Conservation (phyloP, 2,797 vertebrate genomes). For the Cercopithecus hamlyni region DNA sequence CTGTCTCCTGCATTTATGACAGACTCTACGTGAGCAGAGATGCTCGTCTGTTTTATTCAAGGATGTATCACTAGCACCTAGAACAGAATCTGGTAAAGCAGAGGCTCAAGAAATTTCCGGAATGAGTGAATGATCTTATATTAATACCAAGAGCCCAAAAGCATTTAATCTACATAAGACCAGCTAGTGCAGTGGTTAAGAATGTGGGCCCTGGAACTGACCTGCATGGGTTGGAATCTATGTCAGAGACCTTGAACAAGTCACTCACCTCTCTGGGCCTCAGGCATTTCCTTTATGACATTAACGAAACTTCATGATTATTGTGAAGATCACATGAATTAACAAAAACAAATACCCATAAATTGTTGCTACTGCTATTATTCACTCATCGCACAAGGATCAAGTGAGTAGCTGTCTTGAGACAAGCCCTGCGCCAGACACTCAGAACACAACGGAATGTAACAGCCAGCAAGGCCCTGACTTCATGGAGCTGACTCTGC, state of each 20-base stretch:
- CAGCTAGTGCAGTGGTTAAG: no score
- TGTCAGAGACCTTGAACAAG: background rate
- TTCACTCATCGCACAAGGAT: background rate
- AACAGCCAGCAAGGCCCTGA: background rate
- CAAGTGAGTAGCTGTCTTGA: background rate
- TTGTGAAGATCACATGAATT: background rate
- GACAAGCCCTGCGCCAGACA: fast-evolving
- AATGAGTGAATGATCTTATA: background rate
- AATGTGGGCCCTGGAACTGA: background rate
- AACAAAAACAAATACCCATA: background rate
- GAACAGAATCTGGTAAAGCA: background rate
- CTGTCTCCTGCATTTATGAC: background rate
- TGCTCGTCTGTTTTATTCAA: background rate
- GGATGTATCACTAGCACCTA: background rate
- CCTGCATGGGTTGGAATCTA: background rate
- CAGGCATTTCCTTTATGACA: background rate
- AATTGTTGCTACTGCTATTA: no score
- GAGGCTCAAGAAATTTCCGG: background rate
- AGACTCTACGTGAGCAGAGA: background rate
- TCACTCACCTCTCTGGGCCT: no score
- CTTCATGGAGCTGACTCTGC: fast-evolving
- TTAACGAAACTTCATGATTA: background rate
- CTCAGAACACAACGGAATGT: fast-evolving
- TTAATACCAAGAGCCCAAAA: background rate
- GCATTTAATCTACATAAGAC: background rate